Base-by-base conservation (phyloP, 2,113 vertebrate genomes). In the Siniperca knerii region DNA sequence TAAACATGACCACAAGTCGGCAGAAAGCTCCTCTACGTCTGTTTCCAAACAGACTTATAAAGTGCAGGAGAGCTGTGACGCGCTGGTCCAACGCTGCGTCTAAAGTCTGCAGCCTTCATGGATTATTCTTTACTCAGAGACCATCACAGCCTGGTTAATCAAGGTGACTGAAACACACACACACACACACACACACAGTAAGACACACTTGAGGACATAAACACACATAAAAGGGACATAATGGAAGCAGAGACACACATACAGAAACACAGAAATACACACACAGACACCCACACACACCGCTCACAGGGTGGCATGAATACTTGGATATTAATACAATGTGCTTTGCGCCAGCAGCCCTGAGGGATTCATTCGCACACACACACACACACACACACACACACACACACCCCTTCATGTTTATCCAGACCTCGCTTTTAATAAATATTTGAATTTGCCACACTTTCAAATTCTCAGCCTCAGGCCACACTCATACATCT, bases 391-490 rank as follows among this genome's bases (percentile, higher is more conserved):
- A 82, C 85, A 81, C 79, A 87, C 81, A 90, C 67, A 82, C 86
- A 87, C 90, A 92, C 82, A 85, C 87, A 80, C 81, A 67, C 81
- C 70, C 90, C 93, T 95, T 94, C 93, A 94, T 95, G 92, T 96
- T 93, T 93, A 94, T 95, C 95, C 93, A 94, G 92, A 93, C 92
- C 90, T 92, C 87, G 92, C 93, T 95, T 94, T 95, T 95, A 95
- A 96, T 96, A 96, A 95, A 96, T 95, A 95, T 96, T 95, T 95
- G 95, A 95, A 95, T 96, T 95, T 95, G 91, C 88, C 93, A 95
- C 95, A 93, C 93, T 95, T 95, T 94, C 91, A 94, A 92, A 96
- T 94, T 94, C 90, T 83, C 86, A 83, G 94, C 95, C 94, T 89
- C 66, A 74, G 91, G 95, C 93, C 92, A 90, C 87, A 82, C 80